Percentiles rank a stretch among this genome's conserved stretches.
phyloP scores from a whole-genome alignment of 2,888 invertebrate species.

The Tribolium freemani region DNA sequence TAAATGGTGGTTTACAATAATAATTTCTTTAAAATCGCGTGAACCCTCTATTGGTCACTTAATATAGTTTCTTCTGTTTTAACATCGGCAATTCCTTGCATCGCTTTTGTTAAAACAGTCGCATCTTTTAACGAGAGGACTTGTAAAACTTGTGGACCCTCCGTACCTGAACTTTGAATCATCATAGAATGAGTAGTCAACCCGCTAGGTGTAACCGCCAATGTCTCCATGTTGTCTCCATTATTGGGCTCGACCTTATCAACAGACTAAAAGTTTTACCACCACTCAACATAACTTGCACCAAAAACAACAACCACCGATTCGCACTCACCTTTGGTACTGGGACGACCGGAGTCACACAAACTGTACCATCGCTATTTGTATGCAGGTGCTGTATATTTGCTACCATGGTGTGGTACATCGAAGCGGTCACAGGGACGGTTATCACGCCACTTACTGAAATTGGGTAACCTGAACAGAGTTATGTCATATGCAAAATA shows the following conservation, averaged over 20 bases:
- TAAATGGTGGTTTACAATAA: conserved; percentile 15
- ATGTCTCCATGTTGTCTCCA: conserved; percentile 80
- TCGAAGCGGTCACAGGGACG: conserved; percentile 93
- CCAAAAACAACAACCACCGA: neutral
- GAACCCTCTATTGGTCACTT: conserved; percentile 65
- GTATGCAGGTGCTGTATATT: conserved; percentile 85
- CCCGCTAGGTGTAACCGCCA: conserved; percentile 81
- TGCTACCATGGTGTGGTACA: conserved; percentile 97
- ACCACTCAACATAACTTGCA: neutral
- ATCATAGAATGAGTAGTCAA: conserved; percentile 82
- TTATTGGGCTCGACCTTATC: conserved; percentile 81
- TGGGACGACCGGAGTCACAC: conserved; percentile 87
- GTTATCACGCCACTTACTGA: conserved; percentile 95
- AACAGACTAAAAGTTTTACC: conserved; percentile 37
- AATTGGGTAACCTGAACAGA: conserved; percentile 80
- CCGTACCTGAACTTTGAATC: conserved; percentile 78
- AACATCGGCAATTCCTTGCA: conserved; percentile 79
- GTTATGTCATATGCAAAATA: conserved; percentile 55
- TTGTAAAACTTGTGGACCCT: conserved; percentile 85
- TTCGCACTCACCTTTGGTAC: conserved; percentile 71
- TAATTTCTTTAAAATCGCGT: conserved; percentile 18
- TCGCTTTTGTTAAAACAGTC: conserved; percentile 84
- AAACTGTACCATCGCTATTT: conserved; percentile 83
- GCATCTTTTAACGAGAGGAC: conserved; percentile 90
- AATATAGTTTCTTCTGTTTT: conserved; percentile 79